Conservation (phyloP, 2,888 invertebrate genomes). For the Glyphotaelius pellucidus region DNA sequence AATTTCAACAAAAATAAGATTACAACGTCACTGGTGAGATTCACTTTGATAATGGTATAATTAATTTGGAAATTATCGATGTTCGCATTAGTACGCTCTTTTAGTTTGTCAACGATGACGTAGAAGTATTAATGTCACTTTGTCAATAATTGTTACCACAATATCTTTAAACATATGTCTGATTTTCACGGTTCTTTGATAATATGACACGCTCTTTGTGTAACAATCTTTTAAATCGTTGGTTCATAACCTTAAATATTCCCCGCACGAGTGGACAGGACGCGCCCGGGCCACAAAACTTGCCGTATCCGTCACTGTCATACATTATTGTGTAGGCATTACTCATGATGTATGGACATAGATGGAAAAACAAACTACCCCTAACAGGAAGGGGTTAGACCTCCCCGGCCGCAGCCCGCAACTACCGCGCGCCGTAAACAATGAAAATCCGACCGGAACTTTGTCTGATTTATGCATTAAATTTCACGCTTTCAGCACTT, state of each 20-base stretch:
- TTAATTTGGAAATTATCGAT: neutral
- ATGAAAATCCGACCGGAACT: neutral
- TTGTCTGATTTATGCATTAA: neutral
- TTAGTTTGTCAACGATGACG: neutral
- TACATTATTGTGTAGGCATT: neutral
- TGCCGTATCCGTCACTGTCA: neutral
- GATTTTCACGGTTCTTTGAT: too few relatives aligned
- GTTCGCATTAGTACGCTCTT: neutral
- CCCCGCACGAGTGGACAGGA: neutral
- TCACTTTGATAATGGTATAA: neutral
- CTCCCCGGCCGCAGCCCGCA: neutral
- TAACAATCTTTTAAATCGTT: too few relatives aligned
- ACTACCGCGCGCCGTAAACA: neutral
- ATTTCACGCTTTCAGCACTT: constrained; percentile 2
- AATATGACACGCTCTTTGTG: too few relatives aligned
- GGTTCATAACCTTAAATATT: neutral
- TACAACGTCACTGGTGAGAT: neutral
- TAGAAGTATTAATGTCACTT: neutral
- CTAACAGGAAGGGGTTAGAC: neutral
- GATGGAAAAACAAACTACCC: neutral
- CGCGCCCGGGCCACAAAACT: neutral
- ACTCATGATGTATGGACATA: constrained; percentile 2
- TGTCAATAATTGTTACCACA: neutral
- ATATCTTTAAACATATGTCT: neutral
- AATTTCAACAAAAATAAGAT: neutral